These are phyloP conservation scores for Lamprotornis superbus DNA, from an alignment of 2,113 vertebrate species.

Conservation along the genomic window DNA sequence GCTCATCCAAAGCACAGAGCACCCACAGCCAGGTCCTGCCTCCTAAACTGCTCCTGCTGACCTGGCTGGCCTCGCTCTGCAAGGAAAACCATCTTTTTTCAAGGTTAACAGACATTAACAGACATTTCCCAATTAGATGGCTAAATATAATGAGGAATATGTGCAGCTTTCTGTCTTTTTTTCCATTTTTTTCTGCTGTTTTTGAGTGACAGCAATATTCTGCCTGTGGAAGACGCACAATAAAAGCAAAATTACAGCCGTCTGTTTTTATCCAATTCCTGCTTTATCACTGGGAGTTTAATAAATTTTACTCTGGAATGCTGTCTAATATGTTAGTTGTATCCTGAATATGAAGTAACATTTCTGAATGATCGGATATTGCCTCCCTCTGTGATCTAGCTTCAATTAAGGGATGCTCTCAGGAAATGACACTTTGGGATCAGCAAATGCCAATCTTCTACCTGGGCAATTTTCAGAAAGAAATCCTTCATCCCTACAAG, in stretches of 20 bases:
- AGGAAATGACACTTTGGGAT: constrained; percentile 66
- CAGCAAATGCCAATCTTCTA: constrained; percentile 70
- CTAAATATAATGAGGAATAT: constrained; percentile 43
- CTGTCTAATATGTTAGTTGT: constrained; percentile 65
- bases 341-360: constrained; percentile 68
- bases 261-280: constrained; percentile 69
- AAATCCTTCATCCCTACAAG: constrained; percentile 44
- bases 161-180: constrained; percentile 5
- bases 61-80: background rate
- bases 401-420: constrained; percentile 65
- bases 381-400: constrained; percentile 52
- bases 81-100: background rate
- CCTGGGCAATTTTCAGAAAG: constrained; percentile 62
- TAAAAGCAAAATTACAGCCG: constrained; percentile 69
- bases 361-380: constrained; percentile 61
- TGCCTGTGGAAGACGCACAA: constrained; percentile 49
- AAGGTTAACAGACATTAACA: constrained; percentile 35
- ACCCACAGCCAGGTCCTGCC: background rate
- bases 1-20: background rate
- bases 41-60: background rate
- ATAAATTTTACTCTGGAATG: constrained; percentile 69
- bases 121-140: constrained; percentile 39
- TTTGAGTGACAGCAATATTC: constrained; percentile 66
- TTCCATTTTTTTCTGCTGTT: background rate
- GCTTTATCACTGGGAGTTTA: constrained; percentile 68